These are phyloP conservation scores for Arizona elegans DNA, from an alignment of 2,113 vertebrate genomes.

Conservation along the genomic window DNA sequence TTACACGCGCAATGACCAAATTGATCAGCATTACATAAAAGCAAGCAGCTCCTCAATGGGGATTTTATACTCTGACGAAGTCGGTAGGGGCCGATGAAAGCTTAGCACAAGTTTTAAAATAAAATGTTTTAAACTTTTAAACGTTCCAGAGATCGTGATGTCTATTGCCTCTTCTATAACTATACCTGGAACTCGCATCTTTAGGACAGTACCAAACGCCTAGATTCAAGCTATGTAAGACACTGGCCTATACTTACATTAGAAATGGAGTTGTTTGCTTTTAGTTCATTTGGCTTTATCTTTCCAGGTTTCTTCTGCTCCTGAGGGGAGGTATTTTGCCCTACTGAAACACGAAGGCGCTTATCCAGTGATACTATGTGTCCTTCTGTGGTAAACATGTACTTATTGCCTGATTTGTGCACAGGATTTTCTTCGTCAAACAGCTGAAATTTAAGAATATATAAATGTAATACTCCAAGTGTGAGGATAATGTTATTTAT, in stretches of 20 bases:
- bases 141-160: too few species aligned
- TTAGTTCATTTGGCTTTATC: constrained; percentile 42
- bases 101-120: too few species aligned
- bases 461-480: fast-evolving
- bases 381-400: constrained; percentile 97
- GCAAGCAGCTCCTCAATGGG: too few species aligned
- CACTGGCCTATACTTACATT: constrained; percentile 74
- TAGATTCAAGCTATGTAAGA: fast-evolving
- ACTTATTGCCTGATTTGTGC: constrained; percentile 87
- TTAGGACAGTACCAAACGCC: neutral
- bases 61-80: too few species aligned
- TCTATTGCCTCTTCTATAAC: too few species aligned
- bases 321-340: constrained; percentile 78
- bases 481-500: neutral
- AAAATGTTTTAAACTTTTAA: too few species aligned
- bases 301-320: constrained; percentile 38
- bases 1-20: too few species aligned
- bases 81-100: too few species aligned
- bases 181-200: too few species aligned
- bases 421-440: constrained; percentile 97
- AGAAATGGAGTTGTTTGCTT: constrained; percentile 78
- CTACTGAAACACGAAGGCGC: constrained; percentile 83
- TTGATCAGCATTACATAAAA: too few species aligned
- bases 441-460: constrained; percentile 66
- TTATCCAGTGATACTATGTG: constrained; percentile 90